Percentiles rank a stretch among this genome's conserved stretches.
Conservation (phyloP, 2,888 invertebrate species). For the Chouioia cunea region DNA sequence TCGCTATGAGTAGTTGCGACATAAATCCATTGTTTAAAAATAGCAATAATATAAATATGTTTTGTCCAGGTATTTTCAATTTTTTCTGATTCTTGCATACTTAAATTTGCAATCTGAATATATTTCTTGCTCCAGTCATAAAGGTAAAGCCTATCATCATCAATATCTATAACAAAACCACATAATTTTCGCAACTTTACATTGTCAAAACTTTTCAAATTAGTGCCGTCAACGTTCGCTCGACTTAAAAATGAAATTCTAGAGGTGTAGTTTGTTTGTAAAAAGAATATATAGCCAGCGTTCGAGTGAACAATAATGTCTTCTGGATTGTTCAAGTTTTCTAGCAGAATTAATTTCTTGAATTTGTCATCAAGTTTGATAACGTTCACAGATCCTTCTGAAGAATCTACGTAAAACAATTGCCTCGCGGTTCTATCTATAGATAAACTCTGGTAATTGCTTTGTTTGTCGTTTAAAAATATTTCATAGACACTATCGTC, state of each 20-base stretch:
- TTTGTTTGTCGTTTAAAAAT: slow-evolving; percentile 13
- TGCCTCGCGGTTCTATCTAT: slow-evolving; percentile 15
- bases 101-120: slow-evolving; percentile 24
- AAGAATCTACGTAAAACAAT: slow-evolving; percentile 28
- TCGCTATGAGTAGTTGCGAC: slow-evolving; percentile 6
- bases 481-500: slow-evolving; percentile 20
- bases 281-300: slow-evolving; percentile 28
- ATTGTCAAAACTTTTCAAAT: slow-evolving; percentile 23
- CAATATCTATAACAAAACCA: slow-evolving; percentile 33
- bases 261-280: slow-evolving; percentile 21
- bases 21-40: slow-evolving; percentile 38
- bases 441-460: slow-evolving; percentile 38
- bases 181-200: slow-evolving; percentile 16
- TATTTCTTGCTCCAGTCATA: slow-evolving; percentile 18
- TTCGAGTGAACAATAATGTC: slow-evolving; percentile 22
- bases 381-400: slow-evolving; percentile 21
- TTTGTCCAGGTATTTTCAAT: slow-evolving; percentile 11
- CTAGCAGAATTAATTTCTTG: slow-evolving; percentile 7
- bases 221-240: slow-evolving; percentile 21
- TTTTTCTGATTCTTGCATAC: slow-evolving; percentile 11
- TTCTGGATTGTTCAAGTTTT: slow-evolving; percentile 27
- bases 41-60: slow-evolving; percentile 14
- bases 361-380: not conserved
- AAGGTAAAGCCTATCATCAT: slow-evolving; percentile 37
- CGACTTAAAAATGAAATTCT: slow-evolving; percentile 10